These are phyloP conservation scores for Peromyscus aztecus DNA, from an alignment of 2,797 vertebrate genomes.

Conservation along the genomic window DNA sequence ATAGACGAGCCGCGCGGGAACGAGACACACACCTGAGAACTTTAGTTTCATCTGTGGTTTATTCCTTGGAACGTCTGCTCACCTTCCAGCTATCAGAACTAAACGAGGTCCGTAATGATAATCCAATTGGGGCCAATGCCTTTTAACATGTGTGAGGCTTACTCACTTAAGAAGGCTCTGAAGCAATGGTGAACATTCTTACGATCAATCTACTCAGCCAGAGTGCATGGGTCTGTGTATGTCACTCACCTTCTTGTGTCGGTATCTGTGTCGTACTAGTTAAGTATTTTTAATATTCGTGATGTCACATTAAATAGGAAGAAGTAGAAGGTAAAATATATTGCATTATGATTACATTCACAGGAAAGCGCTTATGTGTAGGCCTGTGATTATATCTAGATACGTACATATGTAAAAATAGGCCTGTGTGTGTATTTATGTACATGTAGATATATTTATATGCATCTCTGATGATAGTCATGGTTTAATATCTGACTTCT, in stretches of 20 bases:
- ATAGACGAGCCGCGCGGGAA: not conserved
- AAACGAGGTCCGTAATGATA: not conserved
- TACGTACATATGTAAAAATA: not conserved
- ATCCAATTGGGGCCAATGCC: slow-evolving; percentile 6
- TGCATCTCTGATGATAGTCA: not conserved
- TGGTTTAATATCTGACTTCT: not conserved
- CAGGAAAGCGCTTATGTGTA: not conserved
- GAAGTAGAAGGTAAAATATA: slow-evolving; percentile 1
- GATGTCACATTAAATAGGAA: not conserved
- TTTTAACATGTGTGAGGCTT: not conserved
- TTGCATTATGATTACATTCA: not conserved
- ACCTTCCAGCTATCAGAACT: not conserved
- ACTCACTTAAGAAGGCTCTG: not conserved
- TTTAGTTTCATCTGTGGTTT: not conserved
- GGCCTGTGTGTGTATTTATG: not conserved
- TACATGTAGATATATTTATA: no score
- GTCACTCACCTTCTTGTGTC: not conserved
- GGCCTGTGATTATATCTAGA: no score
- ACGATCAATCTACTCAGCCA: not conserved
- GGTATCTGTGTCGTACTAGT: not conserved
- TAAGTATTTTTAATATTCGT: slow-evolving; percentile 3
- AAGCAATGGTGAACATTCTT: not conserved
- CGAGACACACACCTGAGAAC: not conserved
- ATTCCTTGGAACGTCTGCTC: not conserved
- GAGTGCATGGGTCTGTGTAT: no score